Conservation (phyloP, 1,140 invertebrate species). For the Andrena cerasifolii region DNA sequence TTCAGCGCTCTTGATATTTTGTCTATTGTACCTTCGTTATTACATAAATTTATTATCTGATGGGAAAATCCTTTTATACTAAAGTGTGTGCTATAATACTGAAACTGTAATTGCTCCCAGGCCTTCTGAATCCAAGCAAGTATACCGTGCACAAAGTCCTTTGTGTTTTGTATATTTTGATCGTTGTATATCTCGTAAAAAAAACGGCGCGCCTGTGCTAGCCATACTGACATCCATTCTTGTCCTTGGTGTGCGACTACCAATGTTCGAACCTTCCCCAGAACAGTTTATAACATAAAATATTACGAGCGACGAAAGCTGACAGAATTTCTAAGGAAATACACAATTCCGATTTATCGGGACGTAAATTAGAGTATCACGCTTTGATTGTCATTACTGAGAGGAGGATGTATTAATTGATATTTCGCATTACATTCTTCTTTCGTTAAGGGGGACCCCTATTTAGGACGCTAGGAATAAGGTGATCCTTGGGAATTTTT, state of each 20-base stretch:
- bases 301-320: too few species aligned
- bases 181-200: slow-evolving; percentile 75
- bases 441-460: too few species aligned
- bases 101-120: slow-evolving; percentile 72
- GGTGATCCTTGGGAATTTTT: too few species aligned
- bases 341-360: too few species aligned
- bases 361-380: too few species aligned
- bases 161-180: slow-evolving; percentile 73
- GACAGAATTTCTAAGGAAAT: too few species aligned
- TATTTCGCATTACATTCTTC: too few species aligned
- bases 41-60: slow-evolving; percentile 66
- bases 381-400: too few species aligned
- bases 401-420: too few species aligned
- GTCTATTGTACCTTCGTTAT: slow-evolving; percentile 68
- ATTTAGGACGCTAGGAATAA: too few species aligned
- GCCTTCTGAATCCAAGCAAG: slow-evolving; percentile 69
- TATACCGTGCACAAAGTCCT: slow-evolving; percentile 70
- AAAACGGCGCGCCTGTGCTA: slow-evolving; percentile 70
- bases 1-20: slow-evolving; percentile 23
- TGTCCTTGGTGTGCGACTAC: slow-evolving; percentile 77
- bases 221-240: slow-evolving; percentile 72
- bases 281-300: slow-evolving; percentile 42
- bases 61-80: slow-evolving; percentile 72
- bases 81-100: slow-evolving; percentile 71
- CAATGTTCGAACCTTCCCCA: slow-evolving; percentile 76